These are phyloP conservation scores for Takifugu flavidus DNA, from an alignment of 2,113 vertebrate species.

Conservation along the genomic window DNA sequence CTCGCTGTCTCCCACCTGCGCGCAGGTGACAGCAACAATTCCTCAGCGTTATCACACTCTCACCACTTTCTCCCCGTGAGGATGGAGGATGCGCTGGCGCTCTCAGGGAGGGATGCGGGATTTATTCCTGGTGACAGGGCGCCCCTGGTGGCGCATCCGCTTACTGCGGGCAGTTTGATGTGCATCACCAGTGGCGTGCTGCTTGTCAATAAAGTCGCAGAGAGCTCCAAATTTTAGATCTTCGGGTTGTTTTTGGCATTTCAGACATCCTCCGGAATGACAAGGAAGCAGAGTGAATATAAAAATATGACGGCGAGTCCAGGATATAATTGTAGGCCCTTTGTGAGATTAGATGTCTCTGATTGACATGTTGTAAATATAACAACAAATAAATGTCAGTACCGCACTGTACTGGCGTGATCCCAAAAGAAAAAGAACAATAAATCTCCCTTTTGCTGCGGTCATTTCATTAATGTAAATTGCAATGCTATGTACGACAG, in stretches of 20 bases:
- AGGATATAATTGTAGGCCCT: slow-evolving; percentile 62
- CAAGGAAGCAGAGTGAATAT: slow-evolving; percentile 27
- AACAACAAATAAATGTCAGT: slow-evolving; percentile 69
- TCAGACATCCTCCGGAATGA: slow-evolving; percentile 9
- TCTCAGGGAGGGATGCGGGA: slow-evolving; percentile 28
- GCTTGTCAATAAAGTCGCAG: slow-evolving; percentile 8
- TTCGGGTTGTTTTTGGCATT: slow-evolving; percentile 14
- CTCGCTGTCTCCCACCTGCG: slow-evolving; percentile 2
- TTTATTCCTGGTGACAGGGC: slow-evolving; percentile 66
- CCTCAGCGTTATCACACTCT: slow-evolving; percentile 21
- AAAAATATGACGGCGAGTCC: slow-evolving; percentile 44
- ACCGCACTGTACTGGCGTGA: slow-evolving; percentile 50
- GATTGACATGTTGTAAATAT: slow-evolving; percentile 69
- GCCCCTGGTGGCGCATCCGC: slow-evolving; percentile 66
- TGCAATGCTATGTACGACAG: slow-evolving; percentile 64
- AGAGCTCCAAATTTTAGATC: slow-evolving; percentile 23
- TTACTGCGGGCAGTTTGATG: slow-evolving; percentile 49
- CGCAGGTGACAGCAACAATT: slow-evolving; percentile 9
- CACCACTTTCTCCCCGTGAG: neutral
- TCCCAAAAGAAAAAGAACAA: slow-evolving; percentile 52
- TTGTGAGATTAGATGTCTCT: slow-evolving; percentile 66
- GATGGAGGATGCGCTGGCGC: slow-evolving; percentile 22
- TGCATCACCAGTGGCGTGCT: slow-evolving; percentile 42
- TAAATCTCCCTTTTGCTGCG: slow-evolving; percentile 66
- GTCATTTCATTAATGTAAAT: slow-evolving; percentile 71